phyloP scores from a whole-genome alignment of 2,797 vertebrate genomes.

The Eulemur coronatus region DNA sequence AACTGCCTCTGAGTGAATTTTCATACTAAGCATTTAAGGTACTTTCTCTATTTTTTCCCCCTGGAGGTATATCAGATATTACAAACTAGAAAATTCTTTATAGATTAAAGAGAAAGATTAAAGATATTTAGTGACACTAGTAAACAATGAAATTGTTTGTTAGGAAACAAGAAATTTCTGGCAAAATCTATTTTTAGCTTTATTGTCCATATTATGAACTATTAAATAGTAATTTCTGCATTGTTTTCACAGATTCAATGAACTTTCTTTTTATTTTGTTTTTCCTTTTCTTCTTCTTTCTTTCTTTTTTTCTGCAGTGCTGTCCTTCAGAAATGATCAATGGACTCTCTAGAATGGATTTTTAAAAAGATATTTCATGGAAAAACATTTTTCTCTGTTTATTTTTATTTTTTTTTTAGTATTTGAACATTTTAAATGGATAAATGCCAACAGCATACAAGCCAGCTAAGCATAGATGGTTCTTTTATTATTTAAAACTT shows the following conservation, averaged over 20 bases:
- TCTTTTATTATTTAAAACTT: not conserved
- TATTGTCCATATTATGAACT: not conserved
- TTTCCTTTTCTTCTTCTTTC: too few relatives aligned
- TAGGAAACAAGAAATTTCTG: not conserved
- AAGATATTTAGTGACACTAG: not conserved
- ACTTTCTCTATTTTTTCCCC: not conserved
- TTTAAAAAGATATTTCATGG: not conserved
- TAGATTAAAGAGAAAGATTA: not conserved
- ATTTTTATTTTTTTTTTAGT: not conserved
- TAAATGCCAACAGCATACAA: not conserved
- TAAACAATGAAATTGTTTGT: not conserved
- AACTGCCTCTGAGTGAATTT: not conserved
- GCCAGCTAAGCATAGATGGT: not conserved
- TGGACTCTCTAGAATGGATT: not conserved
- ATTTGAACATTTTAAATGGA: not conserved
- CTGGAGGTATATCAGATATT: not conserved
- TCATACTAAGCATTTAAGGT: not conserved
- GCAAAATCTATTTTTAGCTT: not conserved
- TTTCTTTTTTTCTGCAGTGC: not conserved
- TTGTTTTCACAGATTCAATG: not conserved
- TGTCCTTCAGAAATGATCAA: not conserved
- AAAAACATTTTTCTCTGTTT: not conserved
- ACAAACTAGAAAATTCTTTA: not conserved
- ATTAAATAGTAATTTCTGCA: not conserved
- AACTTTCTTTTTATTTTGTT: not conserved